Base-by-base conservation (phyloP, 2,888 invertebrate genomes). In the Andricus curvator region DNA sequence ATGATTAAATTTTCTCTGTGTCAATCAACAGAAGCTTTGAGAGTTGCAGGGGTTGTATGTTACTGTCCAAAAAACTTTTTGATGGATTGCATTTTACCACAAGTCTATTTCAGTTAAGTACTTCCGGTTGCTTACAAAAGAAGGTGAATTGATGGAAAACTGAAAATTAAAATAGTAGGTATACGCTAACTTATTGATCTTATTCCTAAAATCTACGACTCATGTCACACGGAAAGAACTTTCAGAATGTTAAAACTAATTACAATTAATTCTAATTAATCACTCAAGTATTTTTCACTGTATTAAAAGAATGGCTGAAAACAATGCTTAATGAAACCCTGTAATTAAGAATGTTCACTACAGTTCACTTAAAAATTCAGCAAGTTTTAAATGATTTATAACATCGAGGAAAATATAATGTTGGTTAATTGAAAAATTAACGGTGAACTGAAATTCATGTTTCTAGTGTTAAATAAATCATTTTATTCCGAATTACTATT, bases 21-120 rank as follows among this genome's bases (percentile, higher is more conserved):
- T 41, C 66, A 67, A 41, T 67, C 66, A 67, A 67, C 37, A n/a
- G n/a, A 67, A 67, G n/a, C 66, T 22, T 67, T 67, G 37, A 67
- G 41, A 37, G 22, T n/a, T 8, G n/a, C 66, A 66, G 13, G 22
- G 66, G n/a, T 41, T 67, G 8, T 22, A 67, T 67, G n/a, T 44
- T 67, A n/a, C 41, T 44, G 67, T 41, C 67, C 15, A 41, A 41
- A 41, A 44, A 41, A 9, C 20, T 67, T 22, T 22, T 41, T 41
- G 67, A 67, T 44, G 67, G n/a, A 67, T 41, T 44, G 41, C n/a
- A 67, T 67, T 67, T 67, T 22, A 3, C 33, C 20, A 44, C 37
- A 66, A 33, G n/a, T 20, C 33, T 37, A 33, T 65, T 66, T 66
- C 37, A 66, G 37, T 66, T 66, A n/a, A 66, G 37, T 66, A 37